These are phyloP conservation scores for Eupelmus urozonus DNA, from an alignment of 2,888 invertebrate species.

Conservation along the genomic window DNA sequence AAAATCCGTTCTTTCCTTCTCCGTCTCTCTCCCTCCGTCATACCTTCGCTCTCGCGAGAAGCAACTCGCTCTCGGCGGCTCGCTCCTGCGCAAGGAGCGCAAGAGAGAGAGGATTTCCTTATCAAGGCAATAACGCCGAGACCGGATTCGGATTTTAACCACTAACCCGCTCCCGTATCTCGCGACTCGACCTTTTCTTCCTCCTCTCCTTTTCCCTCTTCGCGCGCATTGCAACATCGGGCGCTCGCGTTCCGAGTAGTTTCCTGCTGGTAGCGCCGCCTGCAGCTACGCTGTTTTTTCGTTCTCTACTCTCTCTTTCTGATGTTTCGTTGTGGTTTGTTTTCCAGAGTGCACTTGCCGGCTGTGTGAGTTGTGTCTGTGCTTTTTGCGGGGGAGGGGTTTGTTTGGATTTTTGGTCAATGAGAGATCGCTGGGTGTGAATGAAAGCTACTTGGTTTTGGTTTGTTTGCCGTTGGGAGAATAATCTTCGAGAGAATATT, in stretches of 20 bases:
- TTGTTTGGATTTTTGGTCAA: background rate
- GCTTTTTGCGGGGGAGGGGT: background rate
- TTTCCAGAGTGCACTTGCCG: too few species aligned
- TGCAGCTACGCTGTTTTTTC: too few species aligned
- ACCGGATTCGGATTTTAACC: conserved; percentile 58
- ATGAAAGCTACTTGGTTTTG: background rate
- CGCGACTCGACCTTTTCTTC: conserved; percentile 24
- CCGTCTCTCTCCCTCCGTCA: background rate
- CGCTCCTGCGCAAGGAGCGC: conserved; percentile 6
- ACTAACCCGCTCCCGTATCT: conserved; percentile 52
- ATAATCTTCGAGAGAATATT: too few species aligned
- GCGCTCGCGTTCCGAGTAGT: too few species aligned
- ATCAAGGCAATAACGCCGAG: conserved; percentile 51
- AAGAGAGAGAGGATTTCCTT: conserved; percentile 44
- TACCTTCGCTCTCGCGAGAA: too few species aligned
- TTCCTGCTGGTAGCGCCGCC: too few species aligned
- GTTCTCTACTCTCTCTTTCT: too few species aligned
- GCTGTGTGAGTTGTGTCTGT: background rate
- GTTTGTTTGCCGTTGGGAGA: background rate
- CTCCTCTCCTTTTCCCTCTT: background rate
- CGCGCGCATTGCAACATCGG: background rate
- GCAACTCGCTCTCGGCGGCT: background rate
- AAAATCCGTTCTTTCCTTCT: background rate
- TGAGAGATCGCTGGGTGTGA: too few species aligned
- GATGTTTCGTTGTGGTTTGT: too few species aligned